phyloP scores from a whole-genome alignment of 2,888 invertebrate genomes.

The Parnassius smintheus region DNA sequence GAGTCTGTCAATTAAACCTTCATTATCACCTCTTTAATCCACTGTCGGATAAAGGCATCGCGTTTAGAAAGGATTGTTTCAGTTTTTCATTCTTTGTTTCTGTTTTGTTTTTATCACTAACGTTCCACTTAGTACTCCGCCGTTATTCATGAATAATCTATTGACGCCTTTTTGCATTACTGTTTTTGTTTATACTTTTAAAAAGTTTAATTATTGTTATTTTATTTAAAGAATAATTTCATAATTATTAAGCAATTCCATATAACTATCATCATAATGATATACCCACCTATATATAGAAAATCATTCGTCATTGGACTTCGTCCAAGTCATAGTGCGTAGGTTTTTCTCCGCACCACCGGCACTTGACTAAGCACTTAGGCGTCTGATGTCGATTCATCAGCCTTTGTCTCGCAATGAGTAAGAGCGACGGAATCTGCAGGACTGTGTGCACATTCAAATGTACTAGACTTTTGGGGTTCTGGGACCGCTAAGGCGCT shows the following conservation, averaged over 20 bases:
- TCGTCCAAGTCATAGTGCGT: slow-evolving; percentile 9
- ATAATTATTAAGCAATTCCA: too few relatives aligned
- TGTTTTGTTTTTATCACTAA: background rate
- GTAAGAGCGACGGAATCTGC: slow-evolving; percentile 40
- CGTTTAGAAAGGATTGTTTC: slow-evolving; percentile 12
- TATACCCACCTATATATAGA: too few relatives aligned
- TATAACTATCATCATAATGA: too few relatives aligned
- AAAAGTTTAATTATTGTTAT: too few relatives aligned
- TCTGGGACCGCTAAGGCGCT: slow-evolving; percentile 14
- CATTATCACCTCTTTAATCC: too few relatives aligned
- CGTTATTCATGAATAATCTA: too few relatives aligned
- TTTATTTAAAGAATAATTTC: too few relatives aligned
- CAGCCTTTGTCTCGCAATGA: slow-evolving; percentile 41
- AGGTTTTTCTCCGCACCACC: slow-evolving; percentile 17
- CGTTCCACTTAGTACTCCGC: background rate
- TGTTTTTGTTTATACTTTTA: too few relatives aligned
- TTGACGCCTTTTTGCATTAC: too few relatives aligned
- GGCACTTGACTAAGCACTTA: slow-evolving; percentile 28
- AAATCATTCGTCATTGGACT: too few relatives aligned
- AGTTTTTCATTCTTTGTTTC: slow-evolving; percentile 8
- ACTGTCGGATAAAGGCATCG: background rate
- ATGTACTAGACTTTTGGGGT: slow-evolving; percentile 1
- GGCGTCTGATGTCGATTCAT: slow-evolving; percentile 12
- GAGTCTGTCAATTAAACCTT: too few relatives aligned
- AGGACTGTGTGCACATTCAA: slow-evolving; percentile 17